Base-by-base conservation (phyloP, 2,888 invertebrate genomes). In the Volucella bombylans region DNA sequence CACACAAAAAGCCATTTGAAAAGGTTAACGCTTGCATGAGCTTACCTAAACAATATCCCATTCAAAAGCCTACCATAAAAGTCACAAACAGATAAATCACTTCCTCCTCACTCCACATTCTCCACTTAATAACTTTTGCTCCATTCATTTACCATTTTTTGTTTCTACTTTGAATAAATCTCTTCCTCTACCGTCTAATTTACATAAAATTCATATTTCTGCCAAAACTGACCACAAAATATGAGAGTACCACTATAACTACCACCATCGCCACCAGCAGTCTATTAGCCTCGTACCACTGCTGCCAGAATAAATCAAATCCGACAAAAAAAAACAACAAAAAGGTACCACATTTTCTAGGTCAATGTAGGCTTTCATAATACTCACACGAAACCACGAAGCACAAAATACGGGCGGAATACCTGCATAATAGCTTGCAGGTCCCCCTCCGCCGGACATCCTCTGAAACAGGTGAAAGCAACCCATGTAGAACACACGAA, bases 391-490 rank as follows among this genome's bases (percentile, higher is more conserved):
- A 43, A 68, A 64, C 15, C 68, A 31, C 31, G 31, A 31, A 31
- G 6, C 23, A 49, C 14, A 12, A 55, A 71, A 23, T 64, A 41
- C n/a, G n/a, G n/a, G n/a, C n/a, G n/a, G 61, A 78, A 78, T 78
- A 71, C 71, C 78, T 72, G 79, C 72, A 79, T 72, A 79, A 72
- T 72, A 39, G 62, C 45, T 11, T 38, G n/a, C 43, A 31, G 31
- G 31, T n/a, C n/a, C 31, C n/a, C 43, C 61, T 1, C 6, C n/a
- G 8, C 11, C 50, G 23, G 14, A n/a, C 1, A n/a, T 8, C 14
- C 23, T 3, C 18, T 41, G 9, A 4, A 31, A 31, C 49, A 41
- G 41, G 38, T 39, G 39, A 10, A 61, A 31, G 12, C n/a, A 52
- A n/a, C 50, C 14, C 31, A 31, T 31, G 31, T 31, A 31, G 31